phyloP scores from a whole-genome alignment of 2,888 invertebrate genomes.

The Drosophila mayaguana region DNA sequence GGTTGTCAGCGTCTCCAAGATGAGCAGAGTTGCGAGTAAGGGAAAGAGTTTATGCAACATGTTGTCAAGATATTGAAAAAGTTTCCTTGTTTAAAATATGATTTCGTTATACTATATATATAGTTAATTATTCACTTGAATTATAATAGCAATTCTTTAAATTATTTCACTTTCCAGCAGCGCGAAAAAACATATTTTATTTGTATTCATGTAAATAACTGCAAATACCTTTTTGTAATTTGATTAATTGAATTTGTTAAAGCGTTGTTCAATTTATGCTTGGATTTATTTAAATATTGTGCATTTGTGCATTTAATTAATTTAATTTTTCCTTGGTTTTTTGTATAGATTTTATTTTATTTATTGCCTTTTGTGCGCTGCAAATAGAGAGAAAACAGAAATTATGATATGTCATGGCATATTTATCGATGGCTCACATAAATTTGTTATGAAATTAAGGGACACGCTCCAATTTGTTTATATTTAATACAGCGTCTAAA shows the following conservation, averaged over 20 bases:
- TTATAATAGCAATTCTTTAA: neutral
- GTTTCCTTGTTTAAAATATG: neutral
- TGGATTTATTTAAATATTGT: conserved; percentile 31
- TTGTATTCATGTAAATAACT: neutral
- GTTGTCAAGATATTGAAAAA: conserved; percentile 13
- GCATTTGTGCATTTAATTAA: conserved; percentile 49
- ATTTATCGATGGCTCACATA: conserved; percentile 47
- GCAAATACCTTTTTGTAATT: conserved; percentile 6
- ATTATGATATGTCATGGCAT: conserved; percentile 48
- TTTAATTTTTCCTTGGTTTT: conserved; percentile 5
- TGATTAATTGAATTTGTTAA: conserved; percentile 30
- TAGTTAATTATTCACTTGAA: conserved; percentile 18
- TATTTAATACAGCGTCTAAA: conserved; percentile 50
- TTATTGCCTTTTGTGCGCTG: conserved; percentile 34
- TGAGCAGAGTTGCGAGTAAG: conserved; percentile 27
- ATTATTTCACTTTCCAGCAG: conserved; percentile 32
- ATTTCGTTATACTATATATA: neutral
- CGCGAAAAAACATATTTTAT: neutral
- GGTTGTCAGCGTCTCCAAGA: conserved; percentile 26
- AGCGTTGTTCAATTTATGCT: conserved; percentile 27
- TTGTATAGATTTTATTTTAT: neutral
- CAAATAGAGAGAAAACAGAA: conserved; percentile 38
- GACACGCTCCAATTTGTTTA: conserved; percentile 41
- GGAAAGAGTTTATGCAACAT: conserved; percentile 38
- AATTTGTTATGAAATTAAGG: conserved; percentile 49